These are phyloP conservation scores for Neodon shergylaensis DNA, from an alignment of 2,113 vertebrate species.

Conservation along the genomic window DNA sequence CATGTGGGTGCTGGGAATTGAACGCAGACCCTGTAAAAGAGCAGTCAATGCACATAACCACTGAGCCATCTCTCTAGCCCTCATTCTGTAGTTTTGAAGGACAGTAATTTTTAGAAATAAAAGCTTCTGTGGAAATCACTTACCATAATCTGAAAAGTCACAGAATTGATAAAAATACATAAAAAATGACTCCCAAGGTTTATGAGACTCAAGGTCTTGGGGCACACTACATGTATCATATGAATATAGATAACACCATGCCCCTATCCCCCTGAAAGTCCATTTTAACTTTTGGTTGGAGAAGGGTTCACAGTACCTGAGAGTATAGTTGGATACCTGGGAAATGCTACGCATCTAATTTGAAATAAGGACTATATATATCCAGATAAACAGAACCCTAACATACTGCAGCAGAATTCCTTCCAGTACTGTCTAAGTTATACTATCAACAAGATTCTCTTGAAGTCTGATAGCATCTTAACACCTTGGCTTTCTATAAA, in stretches of 20 bases:
- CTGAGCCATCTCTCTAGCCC: not conserved
- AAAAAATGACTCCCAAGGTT: slow-evolving; percentile 24
- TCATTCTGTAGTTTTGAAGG: slow-evolving; percentile 20
- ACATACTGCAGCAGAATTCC: not conserved
- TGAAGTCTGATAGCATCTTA: not conserved
- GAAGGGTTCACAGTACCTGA: not conserved
- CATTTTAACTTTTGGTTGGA: not conserved
- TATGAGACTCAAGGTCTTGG: not conserved
- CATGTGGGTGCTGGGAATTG: not conserved
- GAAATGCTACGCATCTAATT: not conserved
- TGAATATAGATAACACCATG: not conserved
- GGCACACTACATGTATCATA: not conserved
- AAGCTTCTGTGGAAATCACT: slow-evolving; percentile 43
- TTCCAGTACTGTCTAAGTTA: not conserved
- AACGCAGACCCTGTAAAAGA: not conserved
- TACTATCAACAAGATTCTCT: not conserved
- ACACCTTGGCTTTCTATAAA: not conserved
- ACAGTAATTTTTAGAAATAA: slow-evolving; percentile 33
- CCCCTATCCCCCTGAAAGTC: not conserved
- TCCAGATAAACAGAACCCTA: not conserved
- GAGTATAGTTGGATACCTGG: not conserved
- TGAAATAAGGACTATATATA: not conserved
- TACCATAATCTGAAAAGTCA: slow-evolving; percentile 12
- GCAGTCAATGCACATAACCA: not conserved
- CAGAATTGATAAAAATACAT: not conserved